Conservation (phyloP, 2,113 vertebrate genomes). For the Oreochromis niloticus region DNA sequence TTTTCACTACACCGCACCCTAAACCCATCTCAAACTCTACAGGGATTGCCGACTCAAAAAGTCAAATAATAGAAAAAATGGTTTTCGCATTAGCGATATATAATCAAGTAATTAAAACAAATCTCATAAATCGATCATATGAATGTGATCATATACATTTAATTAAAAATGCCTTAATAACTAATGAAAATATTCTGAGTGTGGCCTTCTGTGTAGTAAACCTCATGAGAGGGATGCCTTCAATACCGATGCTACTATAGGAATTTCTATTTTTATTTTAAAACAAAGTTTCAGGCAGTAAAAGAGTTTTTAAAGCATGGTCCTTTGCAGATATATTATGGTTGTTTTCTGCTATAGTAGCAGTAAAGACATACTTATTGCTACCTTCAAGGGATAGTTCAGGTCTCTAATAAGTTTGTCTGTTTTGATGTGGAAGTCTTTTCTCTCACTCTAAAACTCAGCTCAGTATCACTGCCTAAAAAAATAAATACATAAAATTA, state of each 20-base stretch:
- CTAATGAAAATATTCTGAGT: background rate
- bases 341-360: conserved; percentile 19
- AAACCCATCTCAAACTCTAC: background rate
- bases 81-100: background rate
- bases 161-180: background rate
- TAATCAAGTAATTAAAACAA: background rate
- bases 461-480: background rate
- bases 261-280: background rate
- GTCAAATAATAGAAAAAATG: background rate
- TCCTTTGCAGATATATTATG: conserved; percentile 13
- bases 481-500: background rate
- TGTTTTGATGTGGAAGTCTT: background rate
- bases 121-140: background rate
- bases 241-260: background rate
- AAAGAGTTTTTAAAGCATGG: conserved; percentile 10
- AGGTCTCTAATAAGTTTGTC: background rate
- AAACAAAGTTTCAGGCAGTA: background rate
- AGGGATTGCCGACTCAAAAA: background rate
- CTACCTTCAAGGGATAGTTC: background rate
- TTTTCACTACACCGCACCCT: background rate
- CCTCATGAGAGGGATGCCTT: accelerated
- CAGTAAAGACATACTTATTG: conserved; percentile 30
- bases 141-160: background rate
- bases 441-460: background rate
- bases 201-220: background rate